Percentiles rank a stretch among this genome's conserved stretches.
Conservation (phyloP, 2,113 vertebrate genomes). For the Candoia aspera region DNA sequence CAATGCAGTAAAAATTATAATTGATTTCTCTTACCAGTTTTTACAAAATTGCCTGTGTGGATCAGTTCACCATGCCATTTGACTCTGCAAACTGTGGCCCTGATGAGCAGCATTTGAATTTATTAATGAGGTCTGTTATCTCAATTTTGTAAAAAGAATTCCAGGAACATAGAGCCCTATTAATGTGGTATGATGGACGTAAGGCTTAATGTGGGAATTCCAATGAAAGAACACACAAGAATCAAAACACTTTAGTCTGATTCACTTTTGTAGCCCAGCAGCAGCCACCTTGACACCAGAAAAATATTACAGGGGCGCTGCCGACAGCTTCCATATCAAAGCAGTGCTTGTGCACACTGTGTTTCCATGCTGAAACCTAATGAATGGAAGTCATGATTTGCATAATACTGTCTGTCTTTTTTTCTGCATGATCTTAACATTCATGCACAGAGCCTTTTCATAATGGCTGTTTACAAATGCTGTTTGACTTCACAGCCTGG, state of each 20-base stretch:
- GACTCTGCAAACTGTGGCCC: neutral
- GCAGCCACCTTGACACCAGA: too few relatives aligned
- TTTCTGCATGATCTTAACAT: neutral
- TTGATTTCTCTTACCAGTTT: neutral
- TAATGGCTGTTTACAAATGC: neutral
- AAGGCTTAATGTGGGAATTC: neutral
- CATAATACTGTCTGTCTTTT: neutral
- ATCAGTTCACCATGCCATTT: neutral
- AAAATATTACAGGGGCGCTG: too few relatives aligned
- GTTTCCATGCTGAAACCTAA: neutral
- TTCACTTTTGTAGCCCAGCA: too few relatives aligned
- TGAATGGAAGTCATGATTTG: neutral
- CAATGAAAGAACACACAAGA: neutral
- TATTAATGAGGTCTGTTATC: neutral
- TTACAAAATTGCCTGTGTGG: neutral
- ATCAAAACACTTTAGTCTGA: neutral
- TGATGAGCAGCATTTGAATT: slow-evolving; percentile 3
- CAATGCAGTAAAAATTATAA: neutral
- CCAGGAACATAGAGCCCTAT: neutral
- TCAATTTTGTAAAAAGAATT: neutral
- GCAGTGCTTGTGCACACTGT: too few relatives aligned
- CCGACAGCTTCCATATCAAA: too few relatives aligned
- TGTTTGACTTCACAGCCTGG: neutral
- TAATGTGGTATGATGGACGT: neutral
- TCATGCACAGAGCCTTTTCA: neutral